Base-by-base conservation (phyloP, 2,888 invertebrate species). In the Helleia helle region DNA sequence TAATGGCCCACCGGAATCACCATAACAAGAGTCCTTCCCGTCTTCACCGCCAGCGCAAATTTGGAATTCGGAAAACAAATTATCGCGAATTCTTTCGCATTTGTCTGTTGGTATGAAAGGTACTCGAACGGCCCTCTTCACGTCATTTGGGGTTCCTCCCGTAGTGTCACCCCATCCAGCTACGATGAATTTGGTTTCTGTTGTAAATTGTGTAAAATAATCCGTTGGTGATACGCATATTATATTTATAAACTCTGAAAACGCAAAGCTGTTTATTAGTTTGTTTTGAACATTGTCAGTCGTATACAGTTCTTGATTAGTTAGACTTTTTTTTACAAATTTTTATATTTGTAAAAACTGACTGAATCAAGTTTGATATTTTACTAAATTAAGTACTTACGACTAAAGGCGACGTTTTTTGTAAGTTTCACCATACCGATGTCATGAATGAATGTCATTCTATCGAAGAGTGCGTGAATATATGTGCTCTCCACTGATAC, bases 1-100 rank as follows among this genome's bases (percentile, higher is more conserved):
- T 5, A 91, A 70, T 0, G 91, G 91, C 0, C 91, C 91, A 0
- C 91, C 91, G 11, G 89, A 90, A 53, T 91, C 91, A 0, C 91
- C 91, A 0, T 71, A 63, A 51, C 91, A 91, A 0, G 90, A 88
- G 58, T 91, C 91, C 43, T 81, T 79, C 3, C 77, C 77, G 7
- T 58, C 59, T 1, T 65, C 58, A 0, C 87, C 88, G 1, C 87
- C 87, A 2, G 87, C 86, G 49, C 88, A 87, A 13, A 88, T 50
- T 51, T 87, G 86, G n/a, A 65, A 65, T 26, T 72, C 41, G 2
- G 40, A 31, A 3, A 42, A 17, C 2, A n/a, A 12, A 2, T 12
- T 12, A 5, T 14, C 39, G 14, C 40, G 40, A 0, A 41, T 14
- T 1, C 24, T 12, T 15, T 40, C 31, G 30, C 58, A 58, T 13